These are phyloP conservation scores for Formica selysi DNA, from an alignment of 1,140 invertebrate species.

Conservation along the genomic window DNA sequence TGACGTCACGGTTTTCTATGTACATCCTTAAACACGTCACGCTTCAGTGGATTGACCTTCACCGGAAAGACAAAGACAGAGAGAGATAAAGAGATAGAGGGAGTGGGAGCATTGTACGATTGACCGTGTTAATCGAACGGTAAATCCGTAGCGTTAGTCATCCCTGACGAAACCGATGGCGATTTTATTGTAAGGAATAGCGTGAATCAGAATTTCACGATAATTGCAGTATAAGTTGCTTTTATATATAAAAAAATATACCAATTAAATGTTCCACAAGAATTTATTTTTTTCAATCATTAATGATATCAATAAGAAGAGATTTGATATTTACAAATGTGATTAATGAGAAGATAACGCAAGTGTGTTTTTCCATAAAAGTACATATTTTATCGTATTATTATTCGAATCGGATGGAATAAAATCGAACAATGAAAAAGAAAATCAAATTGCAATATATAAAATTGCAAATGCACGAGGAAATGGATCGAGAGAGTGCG, in stretches of 20 bases:
- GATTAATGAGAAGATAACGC: neutral
- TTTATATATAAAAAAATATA: no score
- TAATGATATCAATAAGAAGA: neutral
- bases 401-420: no score
- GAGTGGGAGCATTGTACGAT: conserved; percentile 20
- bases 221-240: neutral
- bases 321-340: neutral
- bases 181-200: neutral
- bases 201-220: conserved; percentile 11
- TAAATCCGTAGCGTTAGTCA: conserved; percentile 38
- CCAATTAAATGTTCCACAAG: no score
- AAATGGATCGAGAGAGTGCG: neutral
- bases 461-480: no score
- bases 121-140: conserved; percentile 44
- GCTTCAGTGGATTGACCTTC: neutral
- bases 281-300: neutral
- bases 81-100: neutral
- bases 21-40: conserved; percentile 27
- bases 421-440: neutral
- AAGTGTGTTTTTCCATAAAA: neutral
- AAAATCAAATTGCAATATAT: neutral
- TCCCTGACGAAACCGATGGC: neutral
- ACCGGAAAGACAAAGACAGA: neutral
- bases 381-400: neutral
- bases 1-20: conserved; percentile 46